Evolutionary conservation across 2,113 vertebrate species (phyloP).

Genomic region (Leptosomus discolor): DNA sequence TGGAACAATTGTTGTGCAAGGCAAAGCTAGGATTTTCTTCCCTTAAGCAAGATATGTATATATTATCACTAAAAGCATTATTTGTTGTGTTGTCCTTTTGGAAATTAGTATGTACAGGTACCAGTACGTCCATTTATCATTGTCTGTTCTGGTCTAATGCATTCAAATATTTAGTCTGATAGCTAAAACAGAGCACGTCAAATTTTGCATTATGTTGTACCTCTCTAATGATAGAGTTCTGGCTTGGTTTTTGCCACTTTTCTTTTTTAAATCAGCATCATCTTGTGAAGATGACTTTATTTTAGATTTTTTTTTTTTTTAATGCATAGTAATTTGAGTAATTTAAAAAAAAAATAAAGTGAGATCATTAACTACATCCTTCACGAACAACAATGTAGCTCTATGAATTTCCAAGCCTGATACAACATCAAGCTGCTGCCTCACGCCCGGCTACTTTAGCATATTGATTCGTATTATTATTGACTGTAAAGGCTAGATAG

Average conservation of each 20-base stretch:
- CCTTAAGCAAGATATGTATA: background rate
- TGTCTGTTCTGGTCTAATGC: background rate
- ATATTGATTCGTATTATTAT: background rate
- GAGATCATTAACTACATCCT: background rate
- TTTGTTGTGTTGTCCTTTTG: background rate
- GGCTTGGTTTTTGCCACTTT: background rate
- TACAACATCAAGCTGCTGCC: background rate
- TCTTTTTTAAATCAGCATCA: background rate
- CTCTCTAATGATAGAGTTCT: background rate
- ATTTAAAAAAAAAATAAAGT: background rate
- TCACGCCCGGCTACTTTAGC: background rate
- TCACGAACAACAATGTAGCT: background rate
- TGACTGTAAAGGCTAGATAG: background rate
- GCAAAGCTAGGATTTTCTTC: slow-evolving; percentile 8
- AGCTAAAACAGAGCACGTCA: background rate
- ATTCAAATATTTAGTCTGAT: background rate
- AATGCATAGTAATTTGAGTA: background rate
- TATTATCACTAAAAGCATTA: background rate
- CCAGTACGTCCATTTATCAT: background rate
- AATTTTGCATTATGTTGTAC: background rate
- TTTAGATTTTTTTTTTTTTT: background rate
- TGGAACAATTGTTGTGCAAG: slow-evolving; percentile 5
- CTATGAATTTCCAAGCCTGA: background rate
- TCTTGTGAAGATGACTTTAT: background rate
- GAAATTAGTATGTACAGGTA: background rate